These are phyloP conservation scores for Aspiorhynchus laticeps DNA, from an alignment of 2,113 vertebrate genomes.

Conservation along the genomic window DNA sequence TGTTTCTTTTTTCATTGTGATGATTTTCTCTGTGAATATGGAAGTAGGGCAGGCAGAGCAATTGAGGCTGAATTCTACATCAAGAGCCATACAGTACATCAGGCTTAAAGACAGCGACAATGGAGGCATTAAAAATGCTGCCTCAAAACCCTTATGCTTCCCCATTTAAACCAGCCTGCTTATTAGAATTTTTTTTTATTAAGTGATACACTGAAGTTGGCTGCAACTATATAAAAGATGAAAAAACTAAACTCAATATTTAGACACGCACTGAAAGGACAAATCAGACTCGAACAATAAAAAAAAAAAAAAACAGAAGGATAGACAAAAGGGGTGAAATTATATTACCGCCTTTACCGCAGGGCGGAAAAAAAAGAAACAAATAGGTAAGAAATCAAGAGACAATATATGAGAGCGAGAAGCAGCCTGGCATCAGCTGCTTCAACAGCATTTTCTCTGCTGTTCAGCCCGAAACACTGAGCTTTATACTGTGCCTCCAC, in stretches of 20 bases:
- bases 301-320: background rate
- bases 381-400: background rate
- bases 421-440: background rate
- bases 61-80: background rate
- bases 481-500: background rate
- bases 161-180: background rate
- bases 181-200: background rate
- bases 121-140: background rate
- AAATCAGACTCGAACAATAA: background rate
- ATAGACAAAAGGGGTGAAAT: background rate
- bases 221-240: background rate
- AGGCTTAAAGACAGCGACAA: background rate
- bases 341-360: background rate
- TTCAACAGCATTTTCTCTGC: background rate
- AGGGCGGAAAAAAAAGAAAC: background rate
- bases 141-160: background rate
- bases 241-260: background rate
- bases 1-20: background rate
- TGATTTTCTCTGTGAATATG: constrained; percentile 37
- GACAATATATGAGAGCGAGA: background rate
- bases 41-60: constrained; percentile 36
- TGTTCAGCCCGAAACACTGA: background rate
- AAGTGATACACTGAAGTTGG: background rate
- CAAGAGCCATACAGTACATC: background rate
- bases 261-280: background rate